A percentile compares a stretch with the other conserved stretches of the same genome.
phyloP scores from a whole-genome alignment of 2,888 invertebrate species.

The Standfussiana lucernea region DNA sequence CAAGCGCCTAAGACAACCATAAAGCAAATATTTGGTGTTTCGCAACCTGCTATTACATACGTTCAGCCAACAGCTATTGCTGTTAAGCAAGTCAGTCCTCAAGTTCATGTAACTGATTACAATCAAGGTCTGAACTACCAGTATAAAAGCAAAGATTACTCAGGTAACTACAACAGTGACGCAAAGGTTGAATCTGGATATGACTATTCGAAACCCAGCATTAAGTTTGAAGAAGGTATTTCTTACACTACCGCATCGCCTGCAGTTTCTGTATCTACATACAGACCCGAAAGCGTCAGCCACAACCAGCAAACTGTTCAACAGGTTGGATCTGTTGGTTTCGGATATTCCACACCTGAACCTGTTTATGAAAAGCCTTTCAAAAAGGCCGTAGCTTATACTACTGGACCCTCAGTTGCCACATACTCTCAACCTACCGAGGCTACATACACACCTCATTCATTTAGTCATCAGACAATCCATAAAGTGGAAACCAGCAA shows the following conservation, averaged over 20 bases:
- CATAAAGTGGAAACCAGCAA: conserved; percentile 78
- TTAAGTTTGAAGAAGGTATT: conserved; percentile 84
- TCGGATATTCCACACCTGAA: conserved; percentile 79
- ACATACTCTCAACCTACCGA: conserved; percentile 78
- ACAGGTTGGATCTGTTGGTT: conserved; percentile 77
- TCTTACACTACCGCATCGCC: conserved; percentile 82
- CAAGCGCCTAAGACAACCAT: conserved; percentile 83
- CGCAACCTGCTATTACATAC: conserved; percentile 85
- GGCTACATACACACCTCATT: conserved; percentile 77
- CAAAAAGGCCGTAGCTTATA: conserved; percentile 85
- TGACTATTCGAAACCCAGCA: conserved; percentile 81
- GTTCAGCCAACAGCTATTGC: conserved; percentile 83
- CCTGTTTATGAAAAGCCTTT: conserved; percentile 85
- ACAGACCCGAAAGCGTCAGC: conserved; percentile 81
- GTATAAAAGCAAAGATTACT: conserved; percentile 71
- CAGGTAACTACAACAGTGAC: conserved; percentile 51
- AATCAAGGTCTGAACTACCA: conserved; percentile 80
- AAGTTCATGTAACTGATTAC: conserved; percentile 76
- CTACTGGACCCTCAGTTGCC: conserved; percentile 80
- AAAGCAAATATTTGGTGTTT: conserved; percentile 86
- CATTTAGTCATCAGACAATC: conserved; percentile 81
- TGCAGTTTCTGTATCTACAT: conserved; percentile 79
- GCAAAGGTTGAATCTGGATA: conserved; percentile 75
- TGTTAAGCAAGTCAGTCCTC: conserved; percentile 78
- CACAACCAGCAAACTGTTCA: conserved; percentile 83